phyloP scores from a whole-genome alignment of 1,140 invertebrate genomes.

The Lucilia sericata region DNA sequence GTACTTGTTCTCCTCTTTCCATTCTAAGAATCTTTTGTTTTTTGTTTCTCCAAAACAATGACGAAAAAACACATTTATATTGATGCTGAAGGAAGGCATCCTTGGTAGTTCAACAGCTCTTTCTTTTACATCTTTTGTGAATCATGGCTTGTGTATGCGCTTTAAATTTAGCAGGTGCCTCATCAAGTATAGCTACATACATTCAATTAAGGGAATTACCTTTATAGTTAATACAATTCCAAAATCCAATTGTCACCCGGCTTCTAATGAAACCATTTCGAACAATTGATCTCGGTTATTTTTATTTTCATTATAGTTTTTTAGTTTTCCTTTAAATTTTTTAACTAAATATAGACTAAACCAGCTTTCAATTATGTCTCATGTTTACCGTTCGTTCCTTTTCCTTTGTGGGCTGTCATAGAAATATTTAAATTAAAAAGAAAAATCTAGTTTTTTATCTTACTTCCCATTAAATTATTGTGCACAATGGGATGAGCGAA shows the following conservation, averaged over 20 bases:
- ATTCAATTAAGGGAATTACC: background rate
- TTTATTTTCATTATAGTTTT: background rate
- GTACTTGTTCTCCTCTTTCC: background rate
- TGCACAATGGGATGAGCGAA: too few relatives aligned
- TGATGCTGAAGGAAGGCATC: background rate
- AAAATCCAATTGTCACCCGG: constrained; percentile 2
- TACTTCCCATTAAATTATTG: background rate
- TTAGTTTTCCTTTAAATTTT: background rate
- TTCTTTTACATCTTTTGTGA: background rate
- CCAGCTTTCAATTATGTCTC: constrained; percentile 16
- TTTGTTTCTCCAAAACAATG: background rate
- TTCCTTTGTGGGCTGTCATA: background rate
- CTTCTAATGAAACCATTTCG: background rate
- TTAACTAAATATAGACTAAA: constrained; percentile 6
- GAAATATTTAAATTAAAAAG: background rate
- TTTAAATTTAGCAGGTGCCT: constrained; percentile 40
- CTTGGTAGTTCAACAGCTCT: background rate
- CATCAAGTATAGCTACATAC: background rate
- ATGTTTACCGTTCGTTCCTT: constrained; percentile 23
- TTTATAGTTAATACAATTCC: background rate
- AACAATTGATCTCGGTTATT: background rate
- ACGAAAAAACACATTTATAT: constrained; percentile 10
- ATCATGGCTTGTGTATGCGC: background rate
- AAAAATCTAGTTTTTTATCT: background rate
- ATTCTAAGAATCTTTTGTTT: constrained; percentile 37